Base-by-base conservation (phyloP, 2,797 vertebrate genomes). In the Smutsia gigantea region DNA sequence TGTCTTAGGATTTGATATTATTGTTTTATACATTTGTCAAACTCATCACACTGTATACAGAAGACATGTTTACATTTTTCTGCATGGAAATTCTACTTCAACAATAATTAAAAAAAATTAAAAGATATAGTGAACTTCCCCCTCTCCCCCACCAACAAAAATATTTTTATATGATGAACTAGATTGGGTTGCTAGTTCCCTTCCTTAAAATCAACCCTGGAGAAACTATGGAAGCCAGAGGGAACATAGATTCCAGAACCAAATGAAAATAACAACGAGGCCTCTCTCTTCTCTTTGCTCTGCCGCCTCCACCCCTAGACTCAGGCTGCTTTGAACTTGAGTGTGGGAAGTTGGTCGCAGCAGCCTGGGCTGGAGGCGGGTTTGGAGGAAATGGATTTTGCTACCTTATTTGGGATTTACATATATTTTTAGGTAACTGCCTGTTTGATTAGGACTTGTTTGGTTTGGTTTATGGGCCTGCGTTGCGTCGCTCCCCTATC, bases 191-290 rank as follows among this genome's bases (percentile, higher is more conserved):
- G 51, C 59, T n/a, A 42, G 15, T 75, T 84, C 63, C 12, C 23
- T 69, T 79, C 85, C 59, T 89, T 79, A 34, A 78, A 81, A 89
- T 46, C 10, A 61, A 19, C 53, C 31, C 51, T 37, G 51, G 81
- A 82, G 74, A 49, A 90, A 90, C 42, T 69, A 6, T 57, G 49
- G 46, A 69, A 90, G 61, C 17, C 13, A 2, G 59, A 51, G 46
- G 37, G 27, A 82, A 42, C 23, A 49, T 0, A 55, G 53, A 63
- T 86, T 93, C 27, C 27, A 93, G 59, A 90, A 82, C 3, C 69
- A 66, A 59, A 0, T 25, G 68, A 49, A 81, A 85, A 64, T 55
- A 31, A 74, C 17, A 19, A 25, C 3, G 14, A 84, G 63, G n/a
- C n/a, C 21, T 2, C 39, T 2, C 39, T 68, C 49, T 63, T 51